Base-by-base conservation (phyloP, 37 sponge, comb jelly and placozoan genomes). In the Mnemiopsis leidyi region DNA sequence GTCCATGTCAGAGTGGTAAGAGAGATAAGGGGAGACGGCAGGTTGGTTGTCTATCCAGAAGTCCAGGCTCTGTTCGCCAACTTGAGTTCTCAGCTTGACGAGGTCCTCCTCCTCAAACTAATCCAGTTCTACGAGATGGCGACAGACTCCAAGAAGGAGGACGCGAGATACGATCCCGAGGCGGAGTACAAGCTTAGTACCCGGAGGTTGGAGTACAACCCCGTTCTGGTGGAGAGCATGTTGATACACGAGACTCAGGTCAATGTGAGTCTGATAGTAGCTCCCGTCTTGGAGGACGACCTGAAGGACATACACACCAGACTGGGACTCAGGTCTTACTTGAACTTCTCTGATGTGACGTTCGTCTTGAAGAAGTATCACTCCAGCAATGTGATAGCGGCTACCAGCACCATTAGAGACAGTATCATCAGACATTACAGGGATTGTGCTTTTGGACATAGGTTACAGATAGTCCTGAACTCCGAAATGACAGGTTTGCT, bases 201-300 rank as follows among this genome's bases (percentile, higher is more conserved):
- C 23, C 9, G 73, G 28, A 35, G 21, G 29, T 29, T 79, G 82
- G 38, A 30, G 38, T 35, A 79, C 36, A 79, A 79, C 13, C 82
- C 82, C 29, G 36, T 79, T 2, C 34, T 79, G 21, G 82, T 79
- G 33, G 82, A 79, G 38, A 32, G 82, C 34, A 35, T 79, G 36
- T 33, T 18, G 9, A 79, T 79, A 7, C 82, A 79, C 23, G 5
- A 79, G 36, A 79, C 82, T 21, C 82, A 79, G 82, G 36, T 79
- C 7, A 79, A 79, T 33, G 82, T 79, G 7, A 79, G 82, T 79
- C 82, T 79, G 36, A 79, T 79, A 2, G 82, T 79, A 36, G 33
- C 82, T 30, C 82, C 82, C 2, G 38, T 79, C 3, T 21, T 79
- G 36, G 82, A 79, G 38, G 82, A 79, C 23, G 82, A 79, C 37